phyloP scores from a whole-genome alignment of 2,113 vertebrate species.

The Catharus minimus region DNA sequence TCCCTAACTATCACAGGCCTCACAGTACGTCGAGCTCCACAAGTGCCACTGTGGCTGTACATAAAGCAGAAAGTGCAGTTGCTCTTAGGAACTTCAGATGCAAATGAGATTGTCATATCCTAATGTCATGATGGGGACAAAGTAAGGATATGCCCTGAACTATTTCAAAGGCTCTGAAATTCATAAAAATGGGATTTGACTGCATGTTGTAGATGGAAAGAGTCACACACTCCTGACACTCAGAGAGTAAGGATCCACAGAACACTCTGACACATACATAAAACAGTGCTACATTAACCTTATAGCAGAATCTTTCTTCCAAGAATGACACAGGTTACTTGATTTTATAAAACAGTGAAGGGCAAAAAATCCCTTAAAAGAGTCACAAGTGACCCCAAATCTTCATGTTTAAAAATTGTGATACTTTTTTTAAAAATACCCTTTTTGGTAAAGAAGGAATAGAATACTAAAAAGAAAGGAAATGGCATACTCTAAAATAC shows the following conservation, averaged over 20 bases:
- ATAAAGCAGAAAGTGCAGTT: fast-evolving
- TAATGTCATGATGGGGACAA: neutral
- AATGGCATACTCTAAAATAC: neutral
- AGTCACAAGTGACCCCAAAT: neutral
- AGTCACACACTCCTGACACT: neutral
- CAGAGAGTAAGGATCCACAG: neutral
- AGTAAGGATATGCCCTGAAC: neutral
- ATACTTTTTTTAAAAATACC: neutral
- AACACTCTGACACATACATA: neutral
- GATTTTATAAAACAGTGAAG: neutral
- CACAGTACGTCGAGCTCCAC: neutral
- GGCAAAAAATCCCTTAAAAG: fast-evolving
- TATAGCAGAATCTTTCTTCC: neutral
- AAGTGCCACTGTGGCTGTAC: fast-evolving
- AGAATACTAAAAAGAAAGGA: neutral
- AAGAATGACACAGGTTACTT: neutral
- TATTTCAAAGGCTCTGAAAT: neutral
- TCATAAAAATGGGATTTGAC: neutral
- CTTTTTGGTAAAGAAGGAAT: neutral
- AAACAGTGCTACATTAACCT: neutral
- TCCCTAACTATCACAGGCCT: neutral
- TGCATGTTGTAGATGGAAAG: neutral
- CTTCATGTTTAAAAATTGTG: neutral
- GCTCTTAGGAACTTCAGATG: neutral
- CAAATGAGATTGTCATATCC: neutral